These are phyloP conservation scores for Rhabdornis inornatus DNA, from an alignment of 2,113 vertebrate genomes.

Conservation along the genomic window DNA sequence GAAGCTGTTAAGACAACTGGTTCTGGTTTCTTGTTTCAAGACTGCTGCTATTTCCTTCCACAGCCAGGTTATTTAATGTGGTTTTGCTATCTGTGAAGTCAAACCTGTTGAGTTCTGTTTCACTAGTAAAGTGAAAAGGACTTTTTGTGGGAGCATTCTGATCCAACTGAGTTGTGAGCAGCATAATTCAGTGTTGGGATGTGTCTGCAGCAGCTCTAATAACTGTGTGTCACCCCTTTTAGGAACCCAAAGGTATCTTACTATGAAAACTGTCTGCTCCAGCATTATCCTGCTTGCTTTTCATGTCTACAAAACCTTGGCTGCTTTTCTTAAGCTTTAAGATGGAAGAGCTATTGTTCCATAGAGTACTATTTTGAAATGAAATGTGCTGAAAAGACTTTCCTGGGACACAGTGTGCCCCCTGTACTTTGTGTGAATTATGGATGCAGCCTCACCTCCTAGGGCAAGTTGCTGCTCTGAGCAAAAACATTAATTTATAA, in stretches of 20 bases:
- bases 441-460: background rate
- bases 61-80: background rate
- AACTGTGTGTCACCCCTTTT: background rate
- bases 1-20: background rate
- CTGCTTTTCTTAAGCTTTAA: background rate
- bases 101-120: background rate
- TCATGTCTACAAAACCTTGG: background rate
- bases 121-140: background rate
- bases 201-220: background rate
- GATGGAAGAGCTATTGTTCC: background rate
- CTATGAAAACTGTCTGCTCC: background rate
- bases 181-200: background rate
- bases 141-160: background rate
- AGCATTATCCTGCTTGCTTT: background rate
- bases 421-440: background rate
- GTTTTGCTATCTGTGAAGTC: background rate
- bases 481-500: background rate
- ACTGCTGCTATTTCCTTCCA: background rate
- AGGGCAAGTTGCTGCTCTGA: background rate
- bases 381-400: background rate
- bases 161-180: background rate
- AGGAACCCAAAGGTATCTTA: background rate
- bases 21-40: background rate
- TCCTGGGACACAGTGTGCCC: background rate
- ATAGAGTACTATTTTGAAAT: background rate